These are phyloP conservation scores for Agriopis aurantiaria DNA, from an alignment of 2,888 invertebrate genomes.

Conservation along the genomic window DNA sequence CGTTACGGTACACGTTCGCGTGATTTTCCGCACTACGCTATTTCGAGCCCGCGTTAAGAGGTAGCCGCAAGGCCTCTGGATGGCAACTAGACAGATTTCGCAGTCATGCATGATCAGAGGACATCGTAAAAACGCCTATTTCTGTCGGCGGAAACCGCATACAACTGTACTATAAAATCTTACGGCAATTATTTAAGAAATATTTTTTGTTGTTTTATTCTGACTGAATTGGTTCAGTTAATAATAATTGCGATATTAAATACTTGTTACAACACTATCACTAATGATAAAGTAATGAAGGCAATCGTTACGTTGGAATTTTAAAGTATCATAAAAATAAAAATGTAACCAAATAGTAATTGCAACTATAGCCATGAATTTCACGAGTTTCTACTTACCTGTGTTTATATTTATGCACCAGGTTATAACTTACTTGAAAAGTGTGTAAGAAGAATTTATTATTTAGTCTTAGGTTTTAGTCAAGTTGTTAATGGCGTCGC, in stretches of 20 bases:
- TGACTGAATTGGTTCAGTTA: not conserved
- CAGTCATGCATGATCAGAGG: conserved; percentile 22
- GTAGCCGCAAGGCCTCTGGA: no score
- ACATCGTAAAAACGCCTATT: conserved; percentile 8
- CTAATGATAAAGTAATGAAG: not conserved
- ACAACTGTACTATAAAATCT: conserved; percentile 12
- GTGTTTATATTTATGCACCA: not conserved
- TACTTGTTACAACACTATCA: not conserved
- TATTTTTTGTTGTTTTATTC: not conserved
- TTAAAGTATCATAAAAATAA: not conserved
- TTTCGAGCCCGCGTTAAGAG: no score
- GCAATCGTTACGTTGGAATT: not conserved
- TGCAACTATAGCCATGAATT: not conserved
- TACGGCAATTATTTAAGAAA: not conserved
- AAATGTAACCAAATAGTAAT: not conserved
- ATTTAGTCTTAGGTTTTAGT: no score
- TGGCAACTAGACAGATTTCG: conserved; percentile 1
- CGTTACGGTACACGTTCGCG: no score
- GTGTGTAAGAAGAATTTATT: no score
- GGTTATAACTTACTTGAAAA: no score
- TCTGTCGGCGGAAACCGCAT: conserved; percentile 20
- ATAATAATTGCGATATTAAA: no score
- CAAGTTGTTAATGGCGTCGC: no score
- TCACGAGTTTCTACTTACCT: conserved; percentile 1
- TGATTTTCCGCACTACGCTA: no score